These are phyloP conservation scores for Nansenia antarctica DNA, from an alignment of 2,113 vertebrate genomes.

Conservation along the genomic window DNA sequence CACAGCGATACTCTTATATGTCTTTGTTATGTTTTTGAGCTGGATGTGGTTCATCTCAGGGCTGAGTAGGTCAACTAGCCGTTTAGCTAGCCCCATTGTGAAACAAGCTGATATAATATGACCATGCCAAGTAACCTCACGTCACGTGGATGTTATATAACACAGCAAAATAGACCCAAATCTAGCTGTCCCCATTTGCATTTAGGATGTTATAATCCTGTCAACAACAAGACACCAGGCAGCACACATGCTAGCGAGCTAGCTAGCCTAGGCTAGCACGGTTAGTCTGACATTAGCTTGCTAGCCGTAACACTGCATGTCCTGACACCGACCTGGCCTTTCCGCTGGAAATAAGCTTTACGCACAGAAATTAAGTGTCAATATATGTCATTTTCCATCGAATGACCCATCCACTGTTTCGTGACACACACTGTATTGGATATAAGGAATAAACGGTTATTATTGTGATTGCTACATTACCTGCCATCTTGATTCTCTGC, in stretches of 20 bases:
- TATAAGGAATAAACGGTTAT: conserved; percentile 31
- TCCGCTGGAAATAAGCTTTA: conserved; percentile 11
- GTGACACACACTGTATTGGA: neutral
- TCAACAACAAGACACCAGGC: too few relatives aligned
- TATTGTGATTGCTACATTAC: conserved; percentile 61
- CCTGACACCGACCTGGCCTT: too few relatives aligned
- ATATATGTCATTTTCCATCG: neutral
- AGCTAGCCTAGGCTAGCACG: conserved; percentile 47
- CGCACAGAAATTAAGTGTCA: neutral
- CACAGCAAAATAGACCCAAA: too few relatives aligned
- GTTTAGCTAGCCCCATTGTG: too few relatives aligned
- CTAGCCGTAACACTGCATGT: conserved; percentile 36
- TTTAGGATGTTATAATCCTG: too few relatives aligned
- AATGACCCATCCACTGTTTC: accelerated
- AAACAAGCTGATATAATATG: too few relatives aligned
- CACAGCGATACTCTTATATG: too few relatives aligned
- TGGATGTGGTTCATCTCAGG: conserved; percentile 65
- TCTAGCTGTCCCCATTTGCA: too few relatives aligned
- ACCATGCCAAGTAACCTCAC: too few relatives aligned
- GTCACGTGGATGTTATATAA: too few relatives aligned
- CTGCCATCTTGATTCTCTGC: conserved; percentile 82
- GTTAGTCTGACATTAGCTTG: conserved; percentile 27
- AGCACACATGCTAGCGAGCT: conserved; percentile 31
- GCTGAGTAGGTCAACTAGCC: neutral
- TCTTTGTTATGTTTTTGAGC: conserved; percentile 48